Conservation (phyloP, 2,888 invertebrate species). For the Teinopalpus imperialis region DNA sequence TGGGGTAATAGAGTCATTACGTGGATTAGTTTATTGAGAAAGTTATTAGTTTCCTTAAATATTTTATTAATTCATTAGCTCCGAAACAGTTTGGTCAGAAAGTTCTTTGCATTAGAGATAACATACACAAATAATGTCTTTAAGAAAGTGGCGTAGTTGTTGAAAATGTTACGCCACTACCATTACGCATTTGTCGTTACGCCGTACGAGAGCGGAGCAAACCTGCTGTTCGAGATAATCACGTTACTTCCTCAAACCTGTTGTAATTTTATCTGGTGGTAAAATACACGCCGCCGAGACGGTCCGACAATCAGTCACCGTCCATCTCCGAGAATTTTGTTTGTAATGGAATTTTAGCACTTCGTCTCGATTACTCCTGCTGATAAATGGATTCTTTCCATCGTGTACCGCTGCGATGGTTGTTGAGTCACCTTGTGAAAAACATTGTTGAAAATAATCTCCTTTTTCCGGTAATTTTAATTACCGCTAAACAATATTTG, state of each 20-base stretch:
- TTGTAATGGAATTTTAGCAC: slow-evolving; percentile 15
- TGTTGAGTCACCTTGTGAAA: too few species aligned
- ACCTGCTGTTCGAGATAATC: slow-evolving; percentile 51
- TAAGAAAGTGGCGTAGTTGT: slow-evolving; percentile 51
- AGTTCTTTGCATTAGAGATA: slow-evolving; percentile 32
- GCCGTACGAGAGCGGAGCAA: slow-evolving; percentile 64
- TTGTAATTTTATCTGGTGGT: slow-evolving; percentile 35
- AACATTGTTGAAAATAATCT: too few species aligned
- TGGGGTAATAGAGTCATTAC: too few species aligned
- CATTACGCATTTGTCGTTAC: slow-evolving; percentile 71
- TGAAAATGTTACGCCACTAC: slow-evolving; percentile 57
- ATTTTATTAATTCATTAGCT: slow-evolving; percentile 10
- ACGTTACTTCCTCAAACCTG: slow-evolving; percentile 36
- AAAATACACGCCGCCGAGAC: slow-evolving; percentile 22
- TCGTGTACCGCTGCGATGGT: too few species aligned
- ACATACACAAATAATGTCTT: slow-evolving; percentile 46
- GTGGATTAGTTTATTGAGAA: too few species aligned
- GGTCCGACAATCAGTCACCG: slow-evolving; percentile 9
- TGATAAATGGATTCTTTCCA: slow-evolving; percentile 15
- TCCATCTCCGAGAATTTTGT: slow-evolving; percentile 14
- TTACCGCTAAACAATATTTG: too few species aligned
- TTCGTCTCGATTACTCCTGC: slow-evolving; percentile 6
- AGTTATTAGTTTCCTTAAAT: too few species aligned
- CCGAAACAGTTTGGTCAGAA: slow-evolving; percentile 29
- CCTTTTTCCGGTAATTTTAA: too few species aligned